These are phyloP conservation scores for Nansenia antarctica DNA, from an alignment of 2,113 vertebrate species.

Conservation along the genomic window DNA sequence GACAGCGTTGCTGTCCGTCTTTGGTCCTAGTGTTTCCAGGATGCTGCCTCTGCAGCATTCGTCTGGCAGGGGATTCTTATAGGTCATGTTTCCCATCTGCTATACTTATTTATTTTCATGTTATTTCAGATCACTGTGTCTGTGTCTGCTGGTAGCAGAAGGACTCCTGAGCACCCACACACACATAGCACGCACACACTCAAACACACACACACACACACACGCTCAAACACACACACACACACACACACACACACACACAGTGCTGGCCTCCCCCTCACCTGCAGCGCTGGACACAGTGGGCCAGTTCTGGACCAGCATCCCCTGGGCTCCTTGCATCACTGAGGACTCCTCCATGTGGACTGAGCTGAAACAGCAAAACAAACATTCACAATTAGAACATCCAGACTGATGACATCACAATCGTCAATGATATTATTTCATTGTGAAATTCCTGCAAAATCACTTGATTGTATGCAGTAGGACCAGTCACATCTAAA, in stretches of 20 bases:
- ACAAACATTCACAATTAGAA: conserved; percentile 29
- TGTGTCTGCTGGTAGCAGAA: neutral
- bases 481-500: too few relatives aligned
- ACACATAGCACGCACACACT: too few relatives aligned
- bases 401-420: too few relatives aligned
- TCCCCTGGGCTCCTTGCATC: conserved; percentile 89
- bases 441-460: neutral
- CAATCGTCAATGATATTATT: too few relatives aligned
- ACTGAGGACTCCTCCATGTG: conserved; percentile 93
- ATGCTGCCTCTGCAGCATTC: conserved; percentile 9
- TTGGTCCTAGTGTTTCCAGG: conserved; percentile 5
- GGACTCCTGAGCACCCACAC: neutral
- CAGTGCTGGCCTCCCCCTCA: conserved; percentile 65
- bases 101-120: neutral
- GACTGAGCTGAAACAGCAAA: conserved; percentile 81
- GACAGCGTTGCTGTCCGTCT: conserved; percentile 22
- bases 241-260: neutral
- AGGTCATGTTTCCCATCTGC: conserved; percentile 1
- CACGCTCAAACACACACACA: too few relatives aligned
- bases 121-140: neutral
- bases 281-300: conserved; percentile 95
- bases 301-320: conserved; percentile 96
- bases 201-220: too few relatives aligned
- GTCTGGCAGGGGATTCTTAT: neutral
- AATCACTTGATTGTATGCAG: too few relatives aligned